Evolutionary conservation across 2,888 invertebrate genomes (phyloP).

Genomic region (Tenthredo scrophulariae): DNA sequence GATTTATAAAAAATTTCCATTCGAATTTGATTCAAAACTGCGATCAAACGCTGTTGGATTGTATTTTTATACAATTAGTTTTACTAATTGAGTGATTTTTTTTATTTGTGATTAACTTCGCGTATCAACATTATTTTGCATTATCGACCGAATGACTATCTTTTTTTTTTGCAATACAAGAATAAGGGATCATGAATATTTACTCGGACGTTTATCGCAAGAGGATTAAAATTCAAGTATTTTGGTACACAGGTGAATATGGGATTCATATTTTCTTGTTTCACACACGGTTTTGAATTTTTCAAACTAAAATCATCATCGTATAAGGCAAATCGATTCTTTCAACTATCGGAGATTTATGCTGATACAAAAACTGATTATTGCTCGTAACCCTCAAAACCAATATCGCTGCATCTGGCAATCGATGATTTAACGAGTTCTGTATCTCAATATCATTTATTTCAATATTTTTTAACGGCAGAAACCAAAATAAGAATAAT

Average conservation of each 20-base stretch:
- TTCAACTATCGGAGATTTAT: background rate
- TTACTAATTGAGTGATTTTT: background rate
- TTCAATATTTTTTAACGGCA: background rate
- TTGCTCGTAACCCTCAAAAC: constrained; percentile 6
- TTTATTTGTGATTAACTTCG: background rate
- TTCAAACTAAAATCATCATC: background rate
- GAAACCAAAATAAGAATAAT: background rate
- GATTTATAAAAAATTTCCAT: no score
- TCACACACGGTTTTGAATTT: background rate
- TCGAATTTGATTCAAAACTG: no score
- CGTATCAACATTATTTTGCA: background rate
- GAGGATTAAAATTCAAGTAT: constrained; percentile 17
- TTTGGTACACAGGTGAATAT: background rate
- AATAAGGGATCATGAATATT: background rate
- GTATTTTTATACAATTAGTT: no score
- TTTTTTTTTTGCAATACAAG: background rate
- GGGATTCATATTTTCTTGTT: constrained; percentile 1
- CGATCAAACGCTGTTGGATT: no score
- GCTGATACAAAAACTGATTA: background rate
- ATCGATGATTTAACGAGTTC: background rate
- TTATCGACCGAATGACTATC: background rate
- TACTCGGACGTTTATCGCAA: background rate
- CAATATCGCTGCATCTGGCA: background rate
- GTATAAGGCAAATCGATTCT: background rate
- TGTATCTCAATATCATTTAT: background rate